Conservation (phyloP, 2,888 invertebrate species). For the Habrosyne pyritoides region DNA sequence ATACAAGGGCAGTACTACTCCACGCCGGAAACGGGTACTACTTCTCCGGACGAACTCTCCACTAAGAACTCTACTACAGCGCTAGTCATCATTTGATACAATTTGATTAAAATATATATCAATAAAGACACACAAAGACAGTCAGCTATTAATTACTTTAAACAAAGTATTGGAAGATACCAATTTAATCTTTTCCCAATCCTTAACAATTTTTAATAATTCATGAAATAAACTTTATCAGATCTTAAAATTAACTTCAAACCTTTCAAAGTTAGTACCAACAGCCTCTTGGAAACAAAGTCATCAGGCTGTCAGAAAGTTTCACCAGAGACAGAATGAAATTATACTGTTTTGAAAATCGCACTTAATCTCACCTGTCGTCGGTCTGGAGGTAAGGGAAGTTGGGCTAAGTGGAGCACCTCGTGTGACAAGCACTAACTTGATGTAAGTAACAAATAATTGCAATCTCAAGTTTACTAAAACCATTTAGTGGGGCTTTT, state of each 20-base stretch:
- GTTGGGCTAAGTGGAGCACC: conserved; percentile 46
- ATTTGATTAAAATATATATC: no score
- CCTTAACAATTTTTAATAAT: no score
- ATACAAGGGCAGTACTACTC: no score
- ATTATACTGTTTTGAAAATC: conserved; percentile 44
- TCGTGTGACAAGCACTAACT: conserved; percentile 52
- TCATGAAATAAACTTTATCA: not conserved
- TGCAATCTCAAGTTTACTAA: conserved; percentile 50
- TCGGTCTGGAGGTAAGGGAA: conserved; percentile 30
- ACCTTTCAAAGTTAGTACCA: not conserved
- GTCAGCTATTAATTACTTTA: no score
- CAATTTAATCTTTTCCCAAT: no score
- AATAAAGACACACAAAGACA: no score
- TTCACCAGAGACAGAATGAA: conserved; percentile 25
- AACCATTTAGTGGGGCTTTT: conserved; percentile 40
- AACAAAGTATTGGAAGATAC: no score
- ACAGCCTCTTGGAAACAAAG: conserved; percentile 21
- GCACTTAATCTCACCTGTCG: conserved; percentile 54
- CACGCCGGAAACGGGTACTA: no score
- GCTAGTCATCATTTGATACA: no score
- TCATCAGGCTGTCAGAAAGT: conserved; percentile 29
- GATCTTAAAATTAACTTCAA: not conserved
- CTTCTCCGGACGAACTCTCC: no score
- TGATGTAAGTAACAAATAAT: conserved; percentile 48
- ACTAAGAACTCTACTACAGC: no score